phyloP scores from a whole-genome alignment of 2,888 invertebrate species.

The Andrena fulva region DNA sequence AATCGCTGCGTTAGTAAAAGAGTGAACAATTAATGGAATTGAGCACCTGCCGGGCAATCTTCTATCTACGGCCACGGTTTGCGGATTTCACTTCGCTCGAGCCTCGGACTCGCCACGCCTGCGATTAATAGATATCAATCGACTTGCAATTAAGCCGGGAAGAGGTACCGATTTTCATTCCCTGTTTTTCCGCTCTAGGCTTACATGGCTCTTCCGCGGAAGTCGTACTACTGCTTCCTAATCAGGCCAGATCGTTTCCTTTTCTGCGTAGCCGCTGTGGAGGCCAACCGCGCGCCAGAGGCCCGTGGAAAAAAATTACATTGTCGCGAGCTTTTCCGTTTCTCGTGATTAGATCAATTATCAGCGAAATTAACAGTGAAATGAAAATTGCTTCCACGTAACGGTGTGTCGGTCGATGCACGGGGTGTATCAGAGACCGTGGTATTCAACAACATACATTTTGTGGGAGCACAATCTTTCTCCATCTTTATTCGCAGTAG shows the following conservation, averaged over 20 bases:
- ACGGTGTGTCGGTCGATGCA: no score
- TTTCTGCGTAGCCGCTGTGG: not conserved
- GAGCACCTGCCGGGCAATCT: conserved; percentile 1
- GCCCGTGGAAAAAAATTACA: not conserved
- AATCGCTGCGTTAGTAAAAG: not conserved
- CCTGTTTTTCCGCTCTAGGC: conserved; percentile 15
- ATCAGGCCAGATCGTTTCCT: conserved; percentile 29
- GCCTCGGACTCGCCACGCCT: conserved; percentile 3
- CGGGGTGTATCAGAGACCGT: not conserved
- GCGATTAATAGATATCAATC: conserved; percentile 42
- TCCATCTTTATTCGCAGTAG: not conserved
- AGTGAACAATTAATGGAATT: conserved; percentile 12
- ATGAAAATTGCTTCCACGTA: no score
- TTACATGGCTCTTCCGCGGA: conserved; percentile 32
- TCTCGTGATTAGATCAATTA: not conserved
- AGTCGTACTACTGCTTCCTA: conserved; percentile 28
- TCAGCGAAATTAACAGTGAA: no score
- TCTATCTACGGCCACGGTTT: not conserved
- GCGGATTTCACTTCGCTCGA: conserved; percentile 33
- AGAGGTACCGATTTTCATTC: conserved; percentile 34
- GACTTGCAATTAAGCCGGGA: conserved; percentile 30
- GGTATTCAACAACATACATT: not conserved
- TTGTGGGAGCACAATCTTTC: not conserved
- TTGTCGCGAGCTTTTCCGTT: not conserved
- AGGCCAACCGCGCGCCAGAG: not conserved